These are phyloP conservation scores for Melitaea athalia DNA, from an alignment of 2,888 invertebrate species.

Conservation along the genomic window DNA sequence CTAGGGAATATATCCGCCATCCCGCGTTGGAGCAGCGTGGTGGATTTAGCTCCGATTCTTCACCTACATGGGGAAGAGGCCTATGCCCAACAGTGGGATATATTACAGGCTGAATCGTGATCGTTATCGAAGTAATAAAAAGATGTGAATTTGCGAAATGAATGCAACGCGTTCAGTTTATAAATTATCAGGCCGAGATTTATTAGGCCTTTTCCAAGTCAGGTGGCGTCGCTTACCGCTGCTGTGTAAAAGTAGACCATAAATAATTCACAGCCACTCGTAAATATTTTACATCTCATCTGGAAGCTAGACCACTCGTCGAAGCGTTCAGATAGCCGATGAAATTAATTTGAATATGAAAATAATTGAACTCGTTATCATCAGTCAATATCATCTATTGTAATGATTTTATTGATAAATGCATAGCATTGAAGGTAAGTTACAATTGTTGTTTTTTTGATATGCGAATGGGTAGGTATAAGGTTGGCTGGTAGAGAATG, in stretches of 20 bases:
- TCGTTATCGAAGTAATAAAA: neutral
- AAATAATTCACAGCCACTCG: constrained; percentile 40
- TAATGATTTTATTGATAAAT: constrained; percentile 1
- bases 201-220: constrained; percentile 51
- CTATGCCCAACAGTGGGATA: no score
- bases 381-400: neutral
- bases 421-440: neutral
- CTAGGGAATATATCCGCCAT: no score
- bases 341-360: constrained; percentile 22
- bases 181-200: constrained; percentile 67
- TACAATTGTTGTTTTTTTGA: neutral
- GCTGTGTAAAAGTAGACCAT: constrained; percentile 38
- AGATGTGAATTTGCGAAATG: neutral
- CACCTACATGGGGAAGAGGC: no score
- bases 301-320: constrained; percentile 20
- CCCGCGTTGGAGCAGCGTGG: no score
- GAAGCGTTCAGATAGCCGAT: constrained; percentile 17
- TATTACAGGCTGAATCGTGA: no score
- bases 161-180: constrained; percentile 59
- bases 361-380: constrained; percentile 20
- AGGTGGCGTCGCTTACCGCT: constrained; percentile 48
- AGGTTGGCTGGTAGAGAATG: no score
- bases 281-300: constrained; percentile 41
- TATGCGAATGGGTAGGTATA: no score
- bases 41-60: no score